phyloP scores from a whole-genome alignment of 2,888 invertebrate species.

The Rotaria socialis region DNA sequence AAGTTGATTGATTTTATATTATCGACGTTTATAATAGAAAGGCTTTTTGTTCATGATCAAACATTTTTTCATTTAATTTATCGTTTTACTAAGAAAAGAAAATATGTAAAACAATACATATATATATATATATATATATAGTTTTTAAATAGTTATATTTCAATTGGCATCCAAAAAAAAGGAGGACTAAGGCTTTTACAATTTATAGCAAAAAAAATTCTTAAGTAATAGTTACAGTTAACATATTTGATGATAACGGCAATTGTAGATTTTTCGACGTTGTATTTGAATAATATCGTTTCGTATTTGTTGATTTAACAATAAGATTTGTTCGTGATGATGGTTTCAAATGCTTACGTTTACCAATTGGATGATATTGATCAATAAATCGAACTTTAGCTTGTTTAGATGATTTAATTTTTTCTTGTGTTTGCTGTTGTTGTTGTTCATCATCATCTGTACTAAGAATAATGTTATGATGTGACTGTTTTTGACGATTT shows the following conservation, averaged over 20 bases:
- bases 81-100: neutral
- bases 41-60: too few relatives aligned
- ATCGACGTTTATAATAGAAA: too few relatives aligned
- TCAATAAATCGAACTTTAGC: neutral
- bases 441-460: constrained; percentile 27
- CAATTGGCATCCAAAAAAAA: neutral
- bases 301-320: neutral
- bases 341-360: neutral
- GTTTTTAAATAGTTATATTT: neutral
- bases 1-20: too few relatives aligned
- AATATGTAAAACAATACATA: neutral
- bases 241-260: neutral
- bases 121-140: neutral
- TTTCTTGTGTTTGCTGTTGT: neutral
- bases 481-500: neutral
- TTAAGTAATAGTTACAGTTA: constrained; percentile 20
- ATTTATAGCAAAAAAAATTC: neutral
- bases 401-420: neutral
- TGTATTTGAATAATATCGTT: neutral
- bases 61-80: too few relatives aligned
- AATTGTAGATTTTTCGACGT: neutral
- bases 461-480: neutral
- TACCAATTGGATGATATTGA: neutral
- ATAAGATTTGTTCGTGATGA: neutral
- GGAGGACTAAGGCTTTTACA: neutral